Conservation (phyloP, 2,113 vertebrate species). For the Taxidea taxus region DNA sequence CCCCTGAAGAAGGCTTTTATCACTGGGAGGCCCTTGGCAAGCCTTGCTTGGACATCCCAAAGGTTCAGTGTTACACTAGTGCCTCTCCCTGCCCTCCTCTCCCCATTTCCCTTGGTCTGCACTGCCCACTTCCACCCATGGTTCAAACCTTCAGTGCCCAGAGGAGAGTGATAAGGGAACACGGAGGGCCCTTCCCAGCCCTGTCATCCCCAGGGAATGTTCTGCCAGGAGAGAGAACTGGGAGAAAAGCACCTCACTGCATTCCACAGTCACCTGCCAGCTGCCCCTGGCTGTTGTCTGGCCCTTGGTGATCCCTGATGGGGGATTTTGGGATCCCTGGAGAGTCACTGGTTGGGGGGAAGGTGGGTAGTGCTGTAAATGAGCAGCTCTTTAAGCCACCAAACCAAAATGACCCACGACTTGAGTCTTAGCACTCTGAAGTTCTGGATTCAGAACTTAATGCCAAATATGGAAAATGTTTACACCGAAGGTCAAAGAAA, state of each 20-base stretch:
- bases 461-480: background rate
- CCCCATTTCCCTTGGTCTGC: background rate
- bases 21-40: background rate
- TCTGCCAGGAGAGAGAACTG: background rate
- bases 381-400: background rate
- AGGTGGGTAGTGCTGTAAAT: background rate
- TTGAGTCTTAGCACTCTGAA: background rate
- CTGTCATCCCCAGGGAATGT: background rate
- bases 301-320: background rate
- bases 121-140: background rate
- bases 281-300: background rate
- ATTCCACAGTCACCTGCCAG: background rate
- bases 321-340: background rate
- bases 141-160: background rate
- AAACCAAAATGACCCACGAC: background rate
- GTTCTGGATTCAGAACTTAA: background rate
- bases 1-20: background rate
- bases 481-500: background rate
- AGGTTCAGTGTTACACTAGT: background rate
- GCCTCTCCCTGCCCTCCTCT: background rate
- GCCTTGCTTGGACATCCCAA: too few species aligned
- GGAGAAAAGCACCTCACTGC: background rate
- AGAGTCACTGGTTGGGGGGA: background rate
- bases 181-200: too few species aligned
- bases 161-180: background rate